Evolutionary conservation across 2,888 invertebrate species (phyloP).

Genomic region (Tetragonula carbonaria): DNA sequence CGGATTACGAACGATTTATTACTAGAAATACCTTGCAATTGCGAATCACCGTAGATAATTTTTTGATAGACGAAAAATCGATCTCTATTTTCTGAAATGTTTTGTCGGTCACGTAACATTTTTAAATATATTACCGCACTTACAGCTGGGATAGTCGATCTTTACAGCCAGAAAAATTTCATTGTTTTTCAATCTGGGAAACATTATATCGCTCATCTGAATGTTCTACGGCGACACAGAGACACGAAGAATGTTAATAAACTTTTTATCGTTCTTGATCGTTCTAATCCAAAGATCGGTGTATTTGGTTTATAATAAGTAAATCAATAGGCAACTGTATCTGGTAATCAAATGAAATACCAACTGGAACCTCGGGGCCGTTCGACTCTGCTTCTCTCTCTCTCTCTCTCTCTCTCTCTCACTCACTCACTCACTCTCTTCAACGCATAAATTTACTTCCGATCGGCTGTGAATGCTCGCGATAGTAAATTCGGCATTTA

Average conservation of each 20-base stretch:
- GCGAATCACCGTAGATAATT: no score
- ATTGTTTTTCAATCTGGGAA: neutral
- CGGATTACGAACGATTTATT: neutral
- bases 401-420: neutral
- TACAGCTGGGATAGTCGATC: neutral
- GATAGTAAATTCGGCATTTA: constrained; percentile 69
- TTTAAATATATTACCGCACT: neutral
- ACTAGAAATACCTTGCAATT: neutral
- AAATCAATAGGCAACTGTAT: constrained; percentile 45
- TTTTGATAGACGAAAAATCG: neutral
- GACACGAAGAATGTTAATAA: neutral
- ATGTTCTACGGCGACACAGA: neutral
- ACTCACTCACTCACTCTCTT: neutral
- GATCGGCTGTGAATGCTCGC: constrained; percentile 56
- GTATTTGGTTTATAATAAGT: constrained; percentile 28
- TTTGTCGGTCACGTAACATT: neutral
- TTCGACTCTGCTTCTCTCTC: neutral
- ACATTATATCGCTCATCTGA: neutral
- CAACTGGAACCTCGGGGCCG: constrained; percentile 19
- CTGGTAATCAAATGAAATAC: constrained; percentile 61
- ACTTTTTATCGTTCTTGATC: neutral
- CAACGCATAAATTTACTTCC: constrained; percentile 40
- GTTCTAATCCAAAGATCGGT: neutral
- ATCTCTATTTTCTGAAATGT: neutral
- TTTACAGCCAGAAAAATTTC: neutral